Evolutionary conservation across 1,140 invertebrate genomes (phyloP), one percentile per base, ranked within the genome.

Genomic region (Conopomorpha cramerella): DNA sequence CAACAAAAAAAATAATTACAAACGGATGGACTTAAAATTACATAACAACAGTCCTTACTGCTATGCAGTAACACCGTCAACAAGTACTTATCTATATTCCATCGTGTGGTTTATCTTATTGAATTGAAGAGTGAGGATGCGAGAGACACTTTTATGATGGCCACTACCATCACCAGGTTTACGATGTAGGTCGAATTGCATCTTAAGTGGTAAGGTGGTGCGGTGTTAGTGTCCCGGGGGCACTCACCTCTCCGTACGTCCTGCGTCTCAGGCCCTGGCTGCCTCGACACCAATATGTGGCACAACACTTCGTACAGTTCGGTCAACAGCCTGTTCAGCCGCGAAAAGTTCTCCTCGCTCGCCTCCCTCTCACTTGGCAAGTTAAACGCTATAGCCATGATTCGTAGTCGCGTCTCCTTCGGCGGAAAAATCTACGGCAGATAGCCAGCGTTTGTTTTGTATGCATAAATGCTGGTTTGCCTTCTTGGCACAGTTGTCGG

Each of bases 181-280:
- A 73, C 71, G 61, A 76, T 76, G 68, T 76, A 73, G 58, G 71
- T 76, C 71, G 71, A 76, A 76, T 76, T 73, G 71, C 71, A 76
- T 76, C 71, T 76, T 73, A 76, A 76, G 55, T 76, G 64, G 62
- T 70, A 76, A 61, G 67, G 71, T 76, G 71, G 67, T 70, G 64
- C 11, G 30, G 12, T 55, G 51, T 56, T 66, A 63, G 59, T 57
- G 46, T 70, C 67, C 34, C 58, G 62, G 52, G 67, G 67, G 56
- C 67, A 76, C 71, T 76, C 67, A 72, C 71, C 71, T 76, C 66
- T 66, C 43, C 64, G 57, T 45, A 49, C 60, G 33, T 73, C 64
- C 53, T 70, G 71, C 47, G 44, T 58, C 49, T 73, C 64, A 56
- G 58, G 68, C 41, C 62, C 65, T 59, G 68, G 61, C 46, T 68